These are phyloP conservation scores for Drosophila arizonae DNA, from an alignment of 1,140 invertebrate species.

Conservation along the genomic window DNA sequence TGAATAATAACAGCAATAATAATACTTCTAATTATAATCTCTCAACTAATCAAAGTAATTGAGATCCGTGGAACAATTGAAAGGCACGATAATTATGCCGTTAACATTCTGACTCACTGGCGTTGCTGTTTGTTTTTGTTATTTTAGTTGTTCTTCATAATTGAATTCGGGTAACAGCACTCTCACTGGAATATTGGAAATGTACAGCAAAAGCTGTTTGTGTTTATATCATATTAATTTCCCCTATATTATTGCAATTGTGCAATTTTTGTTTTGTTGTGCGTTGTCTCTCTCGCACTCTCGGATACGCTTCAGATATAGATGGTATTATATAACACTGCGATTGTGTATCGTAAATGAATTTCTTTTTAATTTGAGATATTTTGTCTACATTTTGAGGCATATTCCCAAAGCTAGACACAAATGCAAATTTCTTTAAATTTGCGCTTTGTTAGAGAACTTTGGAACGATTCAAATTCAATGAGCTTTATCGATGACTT, in stretches of 20 bases:
- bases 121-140: neutral
- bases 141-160: neutral
- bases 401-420: too few relatives aligned
- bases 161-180: neutral
- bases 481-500: too few relatives aligned
- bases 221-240: neutral
- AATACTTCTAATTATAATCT: neutral
- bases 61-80: slow-evolving; percentile 22
- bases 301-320: neutral
- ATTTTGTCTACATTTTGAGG: neutral
- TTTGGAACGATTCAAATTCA: too few relatives aligned
- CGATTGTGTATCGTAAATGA: too few relatives aligned
- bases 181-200: slow-evolving; percentile 2
- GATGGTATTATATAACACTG: too few relatives aligned
- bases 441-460: too few relatives aligned
- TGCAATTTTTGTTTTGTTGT: neutral
- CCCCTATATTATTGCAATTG: neutral
- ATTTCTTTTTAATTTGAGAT: neutral
- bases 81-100: slow-evolving; percentile 1
- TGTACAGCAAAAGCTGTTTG: neutral
- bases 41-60: slow-evolving; percentile 26
- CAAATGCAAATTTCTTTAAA: too few relatives aligned
- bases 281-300: neutral
- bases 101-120: slow-evolving; percentile 11
- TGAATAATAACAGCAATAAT: neutral